A percentile compares a stretch with the other conserved stretches of the same genome.
phyloP scores from a whole-genome alignment of 1,140 invertebrate species.

The Sesamia nonagrioides region DNA sequence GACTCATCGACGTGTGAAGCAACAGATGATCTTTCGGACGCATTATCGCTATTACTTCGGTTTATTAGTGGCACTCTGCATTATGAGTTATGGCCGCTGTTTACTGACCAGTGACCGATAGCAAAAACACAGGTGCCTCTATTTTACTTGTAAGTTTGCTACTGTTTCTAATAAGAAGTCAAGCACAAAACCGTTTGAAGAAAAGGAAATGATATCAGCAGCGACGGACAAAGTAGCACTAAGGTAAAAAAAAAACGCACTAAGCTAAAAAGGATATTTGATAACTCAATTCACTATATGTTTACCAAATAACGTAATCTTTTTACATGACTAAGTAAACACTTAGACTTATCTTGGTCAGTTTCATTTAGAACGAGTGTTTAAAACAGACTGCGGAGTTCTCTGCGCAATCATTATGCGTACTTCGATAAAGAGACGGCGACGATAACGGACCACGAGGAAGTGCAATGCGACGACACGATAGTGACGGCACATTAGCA shows the following conservation, averaged over 20 bases:
- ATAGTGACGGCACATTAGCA: conserved; percentile 31
- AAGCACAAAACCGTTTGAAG: background rate
- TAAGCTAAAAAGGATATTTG: no score
- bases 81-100: conserved; percentile 12
- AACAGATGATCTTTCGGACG: conserved; percentile 66
- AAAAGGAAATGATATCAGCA: background rate
- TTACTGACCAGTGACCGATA: background rate
- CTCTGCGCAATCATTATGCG: conserved; percentile 58
- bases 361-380: conserved; percentile 20
- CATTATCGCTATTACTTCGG: conserved; percentile 72
- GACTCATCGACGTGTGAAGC: conserved; percentile 66
- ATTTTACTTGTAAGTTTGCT: background rate
- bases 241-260: no score
- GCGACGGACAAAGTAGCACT: background rate
- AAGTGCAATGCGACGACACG: conserved; percentile 60
- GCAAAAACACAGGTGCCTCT: background rate
- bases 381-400: conserved; percentile 15
- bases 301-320: background rate
- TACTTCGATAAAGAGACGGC: conserved; percentile 62
- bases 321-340: background rate
- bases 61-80: conserved; percentile 50
- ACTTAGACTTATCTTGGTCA: background rate
- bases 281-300: no score
- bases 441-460: conserved; percentile 73
- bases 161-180: background rate